phyloP scores from a whole-genome alignment of 2,113 vertebrate genomes.

The Scomber japonicus region DNA sequence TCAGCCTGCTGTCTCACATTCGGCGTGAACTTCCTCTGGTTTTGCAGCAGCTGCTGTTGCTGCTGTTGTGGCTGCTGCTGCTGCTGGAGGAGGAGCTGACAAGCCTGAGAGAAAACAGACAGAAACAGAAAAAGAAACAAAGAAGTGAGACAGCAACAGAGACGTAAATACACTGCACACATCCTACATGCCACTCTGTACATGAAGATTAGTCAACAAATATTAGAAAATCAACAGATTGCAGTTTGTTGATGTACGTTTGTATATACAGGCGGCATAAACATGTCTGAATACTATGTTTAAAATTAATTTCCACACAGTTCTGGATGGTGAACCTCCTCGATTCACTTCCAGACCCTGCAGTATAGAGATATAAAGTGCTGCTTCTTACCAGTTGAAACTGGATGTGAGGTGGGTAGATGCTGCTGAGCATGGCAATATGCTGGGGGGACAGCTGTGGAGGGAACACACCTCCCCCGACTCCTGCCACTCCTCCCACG shows the following conservation, averaged over 20 bases:
- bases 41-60: conserved; percentile 93
- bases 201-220: too few species aligned
- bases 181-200: background rate
- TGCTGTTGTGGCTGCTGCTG: conserved; percentile 86
- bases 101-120: conserved; percentile 85
- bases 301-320: background rate
- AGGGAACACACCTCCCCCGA: conserved; percentile 84
- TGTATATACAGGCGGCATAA: too few species aligned
- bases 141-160: background rate
- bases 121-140: conserved; percentile 29
- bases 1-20: conserved; percentile 95
- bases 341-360: background rate
- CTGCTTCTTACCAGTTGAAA: conserved; percentile 93
- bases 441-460: conserved; percentile 98
- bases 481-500: conserved; percentile 84
- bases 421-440: conserved; percentile 98
- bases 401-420: conserved; percentile 95
- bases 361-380: background rate
- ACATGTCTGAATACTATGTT: too few species aligned
- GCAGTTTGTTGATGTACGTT: too few species aligned
- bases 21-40: conserved; percentile 97
- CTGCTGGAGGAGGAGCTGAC: conserved; percentile 95
- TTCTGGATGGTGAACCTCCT: background rate
- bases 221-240: too few species aligned
- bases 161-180: background rate